Evolutionary conservation across 2,797 vertebrate genomes (phyloP).

Genomic region (Arnoldichthys spilopterus): DNA sequence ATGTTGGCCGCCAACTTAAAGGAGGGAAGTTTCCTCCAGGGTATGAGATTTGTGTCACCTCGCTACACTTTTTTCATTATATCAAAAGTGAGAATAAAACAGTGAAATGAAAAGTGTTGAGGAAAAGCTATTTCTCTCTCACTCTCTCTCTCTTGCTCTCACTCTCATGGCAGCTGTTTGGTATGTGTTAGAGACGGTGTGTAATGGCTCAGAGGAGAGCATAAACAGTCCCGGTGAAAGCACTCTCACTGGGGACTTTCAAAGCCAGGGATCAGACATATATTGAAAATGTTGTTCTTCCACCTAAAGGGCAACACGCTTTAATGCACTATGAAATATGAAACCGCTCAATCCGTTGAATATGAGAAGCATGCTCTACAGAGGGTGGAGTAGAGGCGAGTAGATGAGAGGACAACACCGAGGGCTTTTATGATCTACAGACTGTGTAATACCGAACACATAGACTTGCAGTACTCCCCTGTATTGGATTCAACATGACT

Average conservation of each 20-base stretch:
- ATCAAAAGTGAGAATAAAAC: background rate
- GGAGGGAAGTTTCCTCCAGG: background rate
- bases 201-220: slow-evolving; percentile 21
- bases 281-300: slow-evolving; percentile 30
- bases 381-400: background rate
- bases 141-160: no score
- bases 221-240: slow-evolving; percentile 37
- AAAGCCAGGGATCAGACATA: slow-evolving; percentile 24
- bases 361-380: background rate
- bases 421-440: slow-evolving; percentile 27
- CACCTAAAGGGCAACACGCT: slow-evolving; percentile 24
- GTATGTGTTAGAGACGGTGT: slow-evolving; percentile 16
- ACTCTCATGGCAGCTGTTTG: background rate
- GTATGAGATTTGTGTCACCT: background rate
- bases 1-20: no score
- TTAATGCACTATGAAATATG: slow-evolving; percentile 37
- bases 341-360: slow-evolving; percentile 25
- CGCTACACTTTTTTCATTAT: background rate
- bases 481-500: slow-evolving; percentile 25
- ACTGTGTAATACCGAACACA: slow-evolving; percentile 28
- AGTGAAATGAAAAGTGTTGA: background rate
- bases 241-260: slow-evolving; percentile 14
- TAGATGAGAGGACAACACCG: slow-evolving; percentile 1
- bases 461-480: slow-evolving; percentile 20
- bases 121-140: background rate